phyloP scores from a whole-genome alignment of 1,140 invertebrate species.

The Apis cerana region DNA sequence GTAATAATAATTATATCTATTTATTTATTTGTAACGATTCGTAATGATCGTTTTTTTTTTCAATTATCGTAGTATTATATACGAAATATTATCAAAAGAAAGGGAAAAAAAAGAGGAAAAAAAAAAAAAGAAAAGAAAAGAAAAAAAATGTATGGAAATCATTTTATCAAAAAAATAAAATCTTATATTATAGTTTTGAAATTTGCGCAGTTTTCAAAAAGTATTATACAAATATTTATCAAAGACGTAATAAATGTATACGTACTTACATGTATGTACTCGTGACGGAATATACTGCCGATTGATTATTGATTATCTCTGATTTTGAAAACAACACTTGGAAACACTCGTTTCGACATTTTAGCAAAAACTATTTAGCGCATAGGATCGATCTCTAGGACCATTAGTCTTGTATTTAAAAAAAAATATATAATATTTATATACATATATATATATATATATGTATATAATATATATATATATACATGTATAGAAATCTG shows the following conservation, averaged over 20 bases:
- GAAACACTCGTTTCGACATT: neutral
- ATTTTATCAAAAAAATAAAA: no score
- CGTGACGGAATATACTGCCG: slow-evolving; percentile 48
- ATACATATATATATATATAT: neutral
- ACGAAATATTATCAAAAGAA: no score
- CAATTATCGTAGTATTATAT: no score
- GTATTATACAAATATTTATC: no score
- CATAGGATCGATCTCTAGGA: slow-evolving; percentile 35
- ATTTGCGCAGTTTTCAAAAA: no score
- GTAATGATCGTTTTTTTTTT: neutral
- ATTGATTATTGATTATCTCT: slow-evolving; percentile 23
- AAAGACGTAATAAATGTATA: no score
- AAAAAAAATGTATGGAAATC: no score
- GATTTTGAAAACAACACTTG: slow-evolving; percentile 10
- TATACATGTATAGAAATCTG: slow-evolving; percentile 16
- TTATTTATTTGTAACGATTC: neutral
- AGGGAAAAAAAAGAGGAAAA: no score
- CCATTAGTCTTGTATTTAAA: slow-evolving; percentile 17
- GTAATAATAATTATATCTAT: neutral
- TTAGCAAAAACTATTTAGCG: slow-evolving; percentile 24
- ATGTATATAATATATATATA: slow-evolving; percentile 4
- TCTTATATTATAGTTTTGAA: no score
- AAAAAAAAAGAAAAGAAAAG: no score
- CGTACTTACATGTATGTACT: no score
- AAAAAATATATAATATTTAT: neutral